Percentiles rank a stretch among this genome's conserved stretches.
Evolutionary conservation across 2,113 vertebrate species (phyloP).

Genomic region (Oncorhynchus kisutch): DNA sequence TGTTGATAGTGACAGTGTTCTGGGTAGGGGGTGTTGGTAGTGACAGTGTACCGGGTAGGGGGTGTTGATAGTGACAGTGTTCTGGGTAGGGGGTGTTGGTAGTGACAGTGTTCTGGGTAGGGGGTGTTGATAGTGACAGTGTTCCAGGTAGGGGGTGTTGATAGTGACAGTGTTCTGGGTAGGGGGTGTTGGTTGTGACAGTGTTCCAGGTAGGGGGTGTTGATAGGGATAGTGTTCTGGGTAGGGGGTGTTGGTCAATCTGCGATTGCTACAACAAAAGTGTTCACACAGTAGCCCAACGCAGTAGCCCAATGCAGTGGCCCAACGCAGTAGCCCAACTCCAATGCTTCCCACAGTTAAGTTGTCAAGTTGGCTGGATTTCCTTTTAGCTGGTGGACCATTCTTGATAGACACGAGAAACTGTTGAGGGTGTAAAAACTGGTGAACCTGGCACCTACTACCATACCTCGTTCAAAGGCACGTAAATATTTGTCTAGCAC

Average conservation of each 20-base stretch:
- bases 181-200: not conserved
- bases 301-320: no score
- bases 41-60: constrained; percentile 21
- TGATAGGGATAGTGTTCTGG: constrained; percentile 16
- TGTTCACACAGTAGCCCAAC: not conserved
- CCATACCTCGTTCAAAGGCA: no score
- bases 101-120: constrained; percentile 21
- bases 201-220: constrained; percentile 17
- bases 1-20: no score
- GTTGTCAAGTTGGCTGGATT: no score
- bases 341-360: no score
- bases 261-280: not conserved
- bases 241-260: not conserved
- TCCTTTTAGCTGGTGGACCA: no score
- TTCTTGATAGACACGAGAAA: no score
- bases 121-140: not conserved
- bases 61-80: no score
- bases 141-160: constrained; percentile 14
- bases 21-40: constrained; percentile 19
- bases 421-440: no score
- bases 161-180: constrained; percentile 2
- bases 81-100: constrained; percentile 18
- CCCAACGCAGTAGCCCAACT: no score
- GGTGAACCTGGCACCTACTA: no score
- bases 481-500: no score